Conservation (phyloP, 2,888 invertebrate species). For the Drosophila recens region DNA sequence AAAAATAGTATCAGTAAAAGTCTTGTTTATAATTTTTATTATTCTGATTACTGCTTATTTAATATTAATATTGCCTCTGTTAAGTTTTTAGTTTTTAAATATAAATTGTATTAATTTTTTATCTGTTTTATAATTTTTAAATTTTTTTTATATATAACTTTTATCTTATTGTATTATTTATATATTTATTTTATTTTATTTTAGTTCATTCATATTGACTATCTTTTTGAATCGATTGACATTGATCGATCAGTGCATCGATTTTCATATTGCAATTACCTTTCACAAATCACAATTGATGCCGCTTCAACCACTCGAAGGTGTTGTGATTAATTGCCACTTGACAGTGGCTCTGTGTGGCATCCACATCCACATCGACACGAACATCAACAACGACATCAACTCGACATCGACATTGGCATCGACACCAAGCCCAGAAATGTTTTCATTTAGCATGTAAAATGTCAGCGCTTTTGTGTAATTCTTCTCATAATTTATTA, state of each 20-base stretch:
- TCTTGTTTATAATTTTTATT: too few relatives aligned
- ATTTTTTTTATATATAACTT: too few relatives aligned
- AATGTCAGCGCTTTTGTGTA: slow-evolving; percentile 70
- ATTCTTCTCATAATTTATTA: slow-evolving; percentile 56
- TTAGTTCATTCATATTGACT: too few relatives aligned
- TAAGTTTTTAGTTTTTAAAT: too few relatives aligned
- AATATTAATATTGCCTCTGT: too few relatives aligned
- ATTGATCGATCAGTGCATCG: slow-evolving; percentile 46
- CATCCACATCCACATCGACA: slow-evolving; percentile 14
- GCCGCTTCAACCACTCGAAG: slow-evolving; percentile 61
- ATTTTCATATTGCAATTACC: slow-evolving; percentile 49
- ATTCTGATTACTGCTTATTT: too few relatives aligned
- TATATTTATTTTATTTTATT: too few relatives aligned
- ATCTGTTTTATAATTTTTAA: too few relatives aligned
- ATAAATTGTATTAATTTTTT: too few relatives aligned
- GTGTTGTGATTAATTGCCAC: slow-evolving; percentile 69
- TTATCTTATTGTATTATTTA: too few relatives aligned
- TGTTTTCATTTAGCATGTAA: slow-evolving; percentile 75
- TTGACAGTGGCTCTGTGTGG: slow-evolving; percentile 40
- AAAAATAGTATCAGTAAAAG: too few relatives aligned
- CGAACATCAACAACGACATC: slow-evolving; percentile 6
- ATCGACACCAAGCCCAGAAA: slow-evolving; percentile 71
- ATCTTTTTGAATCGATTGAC: too few relatives aligned
- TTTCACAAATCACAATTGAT: slow-evolving; percentile 26
- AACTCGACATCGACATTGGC: slow-evolving; percentile 16